Evolutionary conservation across 1,140 invertebrate genomes (phyloP).

Genomic region (Trichonephila clavipes): DNA sequence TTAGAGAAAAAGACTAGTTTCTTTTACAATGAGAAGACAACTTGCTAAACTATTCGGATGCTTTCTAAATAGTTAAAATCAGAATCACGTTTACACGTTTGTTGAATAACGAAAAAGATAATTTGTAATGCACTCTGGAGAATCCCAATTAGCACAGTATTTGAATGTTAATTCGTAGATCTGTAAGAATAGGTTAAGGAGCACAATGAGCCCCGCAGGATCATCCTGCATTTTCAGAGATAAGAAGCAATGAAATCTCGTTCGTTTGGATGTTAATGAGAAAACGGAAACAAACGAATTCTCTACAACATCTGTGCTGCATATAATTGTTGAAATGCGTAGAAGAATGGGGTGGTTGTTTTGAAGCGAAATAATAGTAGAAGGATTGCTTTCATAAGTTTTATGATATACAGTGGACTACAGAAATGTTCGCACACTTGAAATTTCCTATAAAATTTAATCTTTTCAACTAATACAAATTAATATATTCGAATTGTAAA

Average conservation of each 20-base stretch:
- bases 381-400: too few species aligned
- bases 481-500: too few species aligned
- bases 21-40: too few species aligned
- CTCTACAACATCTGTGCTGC: not conserved
- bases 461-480: too few species aligned
- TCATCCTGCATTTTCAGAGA: not conserved
- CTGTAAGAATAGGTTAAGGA: conserved; percentile 1
- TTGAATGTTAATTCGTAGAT: not conserved
- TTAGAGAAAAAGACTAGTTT: too few species aligned
- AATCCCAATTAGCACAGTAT: not conserved
- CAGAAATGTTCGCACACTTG: too few species aligned
- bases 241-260: not conserved
- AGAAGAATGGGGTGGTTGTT: not conserved
- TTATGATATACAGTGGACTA: too few species aligned
- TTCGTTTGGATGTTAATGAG: not conserved
- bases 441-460: too few species aligned
- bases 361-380: not conserved
- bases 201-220: not conserved
- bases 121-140: not conserved
- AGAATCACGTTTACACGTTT: not conserved
- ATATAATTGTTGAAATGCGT: not conserved
- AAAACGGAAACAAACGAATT: not conserved
- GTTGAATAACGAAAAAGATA: not conserved
- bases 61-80: not conserved
- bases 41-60: too few species aligned